phyloP scores from a whole-genome alignment of 2,113 vertebrate species.

The Tetraodon nigroviridis region DNA sequence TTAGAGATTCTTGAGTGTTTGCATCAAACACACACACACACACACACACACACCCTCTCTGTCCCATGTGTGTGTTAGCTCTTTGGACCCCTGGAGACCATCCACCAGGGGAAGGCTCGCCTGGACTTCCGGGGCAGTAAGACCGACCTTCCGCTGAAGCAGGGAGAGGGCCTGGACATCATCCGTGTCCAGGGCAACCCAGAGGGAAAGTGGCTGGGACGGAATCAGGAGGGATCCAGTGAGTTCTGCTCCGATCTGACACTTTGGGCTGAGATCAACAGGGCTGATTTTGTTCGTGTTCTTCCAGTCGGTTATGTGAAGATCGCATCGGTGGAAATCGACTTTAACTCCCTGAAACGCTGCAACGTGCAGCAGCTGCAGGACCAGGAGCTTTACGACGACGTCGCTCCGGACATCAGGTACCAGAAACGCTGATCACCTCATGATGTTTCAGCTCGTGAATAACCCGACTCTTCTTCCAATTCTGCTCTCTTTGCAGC shows the following conservation, averaged over 20 bases:
- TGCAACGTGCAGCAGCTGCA: constrained; percentile 21
- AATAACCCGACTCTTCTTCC: constrained; percentile 2
- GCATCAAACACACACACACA: background rate
- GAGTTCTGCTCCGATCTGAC: constrained; percentile 39
- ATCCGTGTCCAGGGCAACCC: constrained; percentile 88
- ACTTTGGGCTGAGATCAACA: background rate
- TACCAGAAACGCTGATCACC: constrained; percentile 4
- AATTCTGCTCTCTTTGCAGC: constrained; percentile 53
- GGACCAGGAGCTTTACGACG: constrained; percentile 86
- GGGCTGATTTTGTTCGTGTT: background rate
- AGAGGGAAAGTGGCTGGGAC: constrained; percentile 90
- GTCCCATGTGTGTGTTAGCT: constrained; percentile 67
- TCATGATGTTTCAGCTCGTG: background rate
- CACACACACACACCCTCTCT: background rate
- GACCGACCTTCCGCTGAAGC: constrained; percentile 82
- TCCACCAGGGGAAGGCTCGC: constrained; percentile 81
- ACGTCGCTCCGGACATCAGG: constrained; percentile 79
- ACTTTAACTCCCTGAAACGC: constrained; percentile 82
- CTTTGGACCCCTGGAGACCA: constrained; percentile 74
- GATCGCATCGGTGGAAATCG: constrained; percentile 83
- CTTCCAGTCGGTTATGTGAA: constrained; percentile 88
- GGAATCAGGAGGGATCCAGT: constrained; percentile 80
- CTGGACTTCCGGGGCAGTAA: constrained; percentile 80
- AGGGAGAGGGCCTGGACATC: constrained; percentile 86
- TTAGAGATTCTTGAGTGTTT: background rate